A percentile compares a stretch with the other conserved stretches of the same genome.
These are phyloP conservation scores for Martes martes DNA, from an alignment of 2,113 vertebrate species.

Conservation along the genomic window DNA sequence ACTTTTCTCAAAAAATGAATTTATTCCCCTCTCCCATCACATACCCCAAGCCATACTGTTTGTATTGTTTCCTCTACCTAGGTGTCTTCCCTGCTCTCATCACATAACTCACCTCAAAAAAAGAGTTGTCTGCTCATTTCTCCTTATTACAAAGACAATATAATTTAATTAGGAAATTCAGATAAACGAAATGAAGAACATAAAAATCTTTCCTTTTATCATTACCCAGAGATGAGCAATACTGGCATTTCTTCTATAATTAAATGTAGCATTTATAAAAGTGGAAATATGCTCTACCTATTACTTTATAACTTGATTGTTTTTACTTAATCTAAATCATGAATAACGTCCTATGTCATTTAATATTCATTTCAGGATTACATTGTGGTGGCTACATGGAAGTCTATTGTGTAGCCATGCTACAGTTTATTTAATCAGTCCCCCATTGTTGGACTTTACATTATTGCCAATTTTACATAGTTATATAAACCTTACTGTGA, in stretches of 20 bases:
- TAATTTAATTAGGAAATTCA: slow-evolving; percentile 27
- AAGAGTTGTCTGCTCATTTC: neutral
- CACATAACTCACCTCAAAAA: neutral
- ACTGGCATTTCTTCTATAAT: neutral
- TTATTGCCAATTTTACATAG: neutral
- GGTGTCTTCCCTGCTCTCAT: neutral
- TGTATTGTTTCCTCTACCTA: neutral
- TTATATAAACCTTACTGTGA: neutral
- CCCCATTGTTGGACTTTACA: neutral
- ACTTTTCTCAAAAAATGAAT: neutral
- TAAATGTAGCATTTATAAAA: neutral
- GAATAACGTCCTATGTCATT: neutral
- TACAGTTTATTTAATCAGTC: neutral
- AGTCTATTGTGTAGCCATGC: neutral
- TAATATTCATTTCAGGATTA: neutral
- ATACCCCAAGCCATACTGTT: neutral
- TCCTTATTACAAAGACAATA: neutral
- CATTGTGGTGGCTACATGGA: neutral
- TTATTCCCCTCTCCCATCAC: neutral
- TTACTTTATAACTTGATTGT: neutral
- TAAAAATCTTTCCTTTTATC: neutral
- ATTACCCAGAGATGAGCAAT: neutral
- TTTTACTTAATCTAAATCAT: neutral
- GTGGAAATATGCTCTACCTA: neutral
- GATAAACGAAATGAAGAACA: slow-evolving; percentile 23